phyloP scores from a whole-genome alignment of 2,797 vertebrate genomes.

The Syndactyla subalaris region DNA sequence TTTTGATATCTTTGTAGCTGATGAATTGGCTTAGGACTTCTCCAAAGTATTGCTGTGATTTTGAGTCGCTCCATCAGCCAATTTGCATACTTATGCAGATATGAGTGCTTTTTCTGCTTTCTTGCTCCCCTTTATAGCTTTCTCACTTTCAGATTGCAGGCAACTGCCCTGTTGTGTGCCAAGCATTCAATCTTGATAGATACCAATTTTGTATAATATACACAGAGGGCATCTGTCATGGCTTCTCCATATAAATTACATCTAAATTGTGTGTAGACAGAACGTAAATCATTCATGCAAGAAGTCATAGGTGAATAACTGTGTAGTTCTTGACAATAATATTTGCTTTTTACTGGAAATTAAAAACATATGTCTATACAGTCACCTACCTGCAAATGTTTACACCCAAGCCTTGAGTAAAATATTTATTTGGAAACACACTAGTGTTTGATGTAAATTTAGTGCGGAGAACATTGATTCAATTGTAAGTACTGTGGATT shows the following conservation, averaged over 20 bases:
- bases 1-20: not conserved
- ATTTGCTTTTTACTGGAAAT: not conserved
- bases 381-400: not conserved
- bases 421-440: not conserved
- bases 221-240: not conserved
- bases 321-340: rapidly evolving
- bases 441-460: not conserved
- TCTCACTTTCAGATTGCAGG: not conserved
- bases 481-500: not conserved
- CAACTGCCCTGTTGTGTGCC: not conserved
- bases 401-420: not conserved
- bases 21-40: not conserved
- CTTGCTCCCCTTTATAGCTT: not conserved
- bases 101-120: not conserved
- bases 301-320: not conserved
- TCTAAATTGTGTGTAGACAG: not conserved
- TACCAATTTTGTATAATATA: slow-evolving; percentile 9
- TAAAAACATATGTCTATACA: not conserved
- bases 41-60: not conserved
- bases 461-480: not conserved
- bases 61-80: not conserved
- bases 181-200: slow-evolving; percentile 1
- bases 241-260: slow-evolving; percentile 28
- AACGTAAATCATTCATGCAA: slow-evolving; percentile 23
- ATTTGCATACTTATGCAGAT: not conserved